Percentiles rank a stretch among this genome's conserved stretches.
phyloP scores from a whole-genome alignment of 2,888 invertebrate species.

The Epinotia bilunana region DNA sequence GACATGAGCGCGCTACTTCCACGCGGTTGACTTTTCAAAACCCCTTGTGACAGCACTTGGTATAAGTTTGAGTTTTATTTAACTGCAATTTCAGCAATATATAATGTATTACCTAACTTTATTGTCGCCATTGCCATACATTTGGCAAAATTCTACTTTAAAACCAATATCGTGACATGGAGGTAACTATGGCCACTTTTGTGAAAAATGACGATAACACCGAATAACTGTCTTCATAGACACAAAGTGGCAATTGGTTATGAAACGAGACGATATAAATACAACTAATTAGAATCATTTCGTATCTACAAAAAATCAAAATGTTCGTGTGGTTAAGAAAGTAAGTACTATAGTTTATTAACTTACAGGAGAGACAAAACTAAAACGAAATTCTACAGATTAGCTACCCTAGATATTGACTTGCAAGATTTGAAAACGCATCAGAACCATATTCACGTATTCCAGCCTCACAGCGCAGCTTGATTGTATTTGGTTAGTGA shows the following conservation, averaged over 20 bases:
- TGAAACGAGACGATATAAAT: too few species aligned
- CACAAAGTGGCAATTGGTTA: too few species aligned
- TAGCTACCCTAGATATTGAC: not conserved
- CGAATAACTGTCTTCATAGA: too few species aligned
- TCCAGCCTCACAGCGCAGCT: too few species aligned
- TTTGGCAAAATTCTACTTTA: not conserved
- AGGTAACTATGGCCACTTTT: not conserved
- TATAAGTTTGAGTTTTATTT: conserved; percentile 1
- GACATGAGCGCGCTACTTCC: conserved; percentile 20
- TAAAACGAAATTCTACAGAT: not conserved
- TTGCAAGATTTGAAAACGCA: not conserved
- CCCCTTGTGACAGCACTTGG: conserved; percentile 20
- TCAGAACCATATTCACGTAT: too few species aligned
- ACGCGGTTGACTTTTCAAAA: conserved; percentile 23
- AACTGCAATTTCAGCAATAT: not conserved
- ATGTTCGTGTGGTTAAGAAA: too few species aligned
- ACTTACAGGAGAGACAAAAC: not conserved
- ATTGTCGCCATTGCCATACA: not conserved
- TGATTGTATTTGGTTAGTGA: too few species aligned
- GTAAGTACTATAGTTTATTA: too few species aligned
- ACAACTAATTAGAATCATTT: too few species aligned
- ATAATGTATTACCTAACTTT: not conserved
- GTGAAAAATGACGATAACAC: too few species aligned
- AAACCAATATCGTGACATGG: not conserved
- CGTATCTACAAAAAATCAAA: too few species aligned